These are phyloP conservation scores for Podocnemis expansa DNA, from an alignment of 2,113 vertebrate species.

Conservation along the genomic window DNA sequence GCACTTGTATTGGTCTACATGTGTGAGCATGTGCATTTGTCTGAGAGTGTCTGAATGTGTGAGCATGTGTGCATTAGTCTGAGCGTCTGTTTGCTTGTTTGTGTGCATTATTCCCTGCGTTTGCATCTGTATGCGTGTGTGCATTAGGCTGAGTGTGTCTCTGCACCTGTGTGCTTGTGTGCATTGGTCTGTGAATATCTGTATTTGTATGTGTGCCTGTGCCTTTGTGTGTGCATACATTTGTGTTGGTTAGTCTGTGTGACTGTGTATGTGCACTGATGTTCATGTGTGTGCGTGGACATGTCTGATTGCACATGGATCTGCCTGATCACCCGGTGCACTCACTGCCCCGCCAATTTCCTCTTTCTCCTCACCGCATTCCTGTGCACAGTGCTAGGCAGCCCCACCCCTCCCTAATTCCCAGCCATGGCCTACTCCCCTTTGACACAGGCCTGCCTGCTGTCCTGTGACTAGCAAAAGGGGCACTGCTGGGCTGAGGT, in stretches of 20 bases:
- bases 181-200: neutral
- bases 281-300: slow-evolving; percentile 63
- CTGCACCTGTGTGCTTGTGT: no score
- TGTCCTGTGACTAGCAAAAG: neutral
- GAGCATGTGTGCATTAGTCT: neutral
- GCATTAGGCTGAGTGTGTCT: neutral
- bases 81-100: no score
- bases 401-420: neutral
- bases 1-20: no score
- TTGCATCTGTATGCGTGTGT: no score
- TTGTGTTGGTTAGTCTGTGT: neutral
- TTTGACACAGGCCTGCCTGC: neutral
- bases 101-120: neutral
- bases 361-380: neutral
- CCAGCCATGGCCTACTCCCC: neutral
- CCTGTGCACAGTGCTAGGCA: neutral
- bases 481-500: no score
- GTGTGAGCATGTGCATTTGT: neutral
- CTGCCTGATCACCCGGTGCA: neutral
- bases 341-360: neutral
- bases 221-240: slow-evolving; percentile 2
- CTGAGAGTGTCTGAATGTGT: neutral
- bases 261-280: slow-evolving; percentile 16
- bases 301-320: neutral
- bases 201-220: slow-evolving; percentile 15